Evolutionary conservation across 1,140 invertebrate species (phyloP).

Genomic region (Bombus sibiricus): DNA sequence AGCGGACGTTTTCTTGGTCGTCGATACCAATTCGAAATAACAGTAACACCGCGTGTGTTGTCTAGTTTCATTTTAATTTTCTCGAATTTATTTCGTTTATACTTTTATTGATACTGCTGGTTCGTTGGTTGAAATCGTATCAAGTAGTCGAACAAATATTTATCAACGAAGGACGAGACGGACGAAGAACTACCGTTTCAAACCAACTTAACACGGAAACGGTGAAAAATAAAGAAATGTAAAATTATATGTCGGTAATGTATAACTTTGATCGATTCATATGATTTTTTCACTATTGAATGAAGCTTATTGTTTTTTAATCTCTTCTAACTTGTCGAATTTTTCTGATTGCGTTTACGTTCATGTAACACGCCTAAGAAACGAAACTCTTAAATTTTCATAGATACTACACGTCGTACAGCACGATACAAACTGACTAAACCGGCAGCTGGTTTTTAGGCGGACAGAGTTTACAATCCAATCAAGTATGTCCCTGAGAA

Average conservation of each 20-base stretch:
- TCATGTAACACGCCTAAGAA: constrained; percentile 19
- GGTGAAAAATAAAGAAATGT: background rate
- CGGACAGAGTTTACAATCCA: constrained; percentile 29
- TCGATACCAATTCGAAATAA: constrained; percentile 71
- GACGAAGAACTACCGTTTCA: constrained; percentile 2
- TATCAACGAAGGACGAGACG: constrained; percentile 41
- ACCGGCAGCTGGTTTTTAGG: constrained; percentile 33
- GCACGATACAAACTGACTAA: constrained; percentile 50
- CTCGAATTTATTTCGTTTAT: background rate
- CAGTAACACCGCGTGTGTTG: constrained; percentile 2
- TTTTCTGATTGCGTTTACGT: constrained; percentile 2
- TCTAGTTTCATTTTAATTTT: constrained; percentile 59
- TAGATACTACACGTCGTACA: constrained; percentile 33
- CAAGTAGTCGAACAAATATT: constrained; percentile 46
- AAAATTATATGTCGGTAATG: background rate
- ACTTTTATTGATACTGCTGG: background rate
- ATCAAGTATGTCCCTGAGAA: constrained; percentile 33
- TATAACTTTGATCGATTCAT: background rate
- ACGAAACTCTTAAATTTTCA: constrained; percentile 30
- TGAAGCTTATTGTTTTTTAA: background rate
- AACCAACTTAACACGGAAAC: background rate
- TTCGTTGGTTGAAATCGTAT: background rate
- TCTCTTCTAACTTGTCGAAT: background rate
- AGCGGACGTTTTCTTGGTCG: constrained; percentile 74
- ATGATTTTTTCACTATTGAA: background rate